Evolutionary conservation across 1,140 invertebrate genomes (phyloP), one percentile per base, ranked within the genome.

Genomic region (Pectinophora gossypiella): DNA sequence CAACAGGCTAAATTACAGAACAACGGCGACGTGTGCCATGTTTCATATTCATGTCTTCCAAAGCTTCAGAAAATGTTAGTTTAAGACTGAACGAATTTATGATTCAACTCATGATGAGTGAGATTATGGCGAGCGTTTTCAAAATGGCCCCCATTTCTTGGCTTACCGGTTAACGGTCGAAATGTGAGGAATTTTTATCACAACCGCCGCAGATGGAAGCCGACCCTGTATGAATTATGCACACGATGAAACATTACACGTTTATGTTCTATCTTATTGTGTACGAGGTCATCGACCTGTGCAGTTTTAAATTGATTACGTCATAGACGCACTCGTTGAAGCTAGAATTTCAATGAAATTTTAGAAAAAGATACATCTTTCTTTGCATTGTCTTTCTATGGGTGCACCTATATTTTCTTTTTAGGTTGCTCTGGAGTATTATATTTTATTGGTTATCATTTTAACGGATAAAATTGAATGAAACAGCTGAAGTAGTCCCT

Each of bases 141-240:
- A 51, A 32, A 62, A 62, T 62, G 54, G 44, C 40, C 46, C 48
- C 56, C 45, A 61, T 55, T 46, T 55, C 21, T 20, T 46, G 20
- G 43, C 50, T 56, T 54, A 48, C 51, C 42, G 59, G 45, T 51
- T 46, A 59, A 54, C 54, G 38, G 59, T 57, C 51, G 56, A 56
- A 64, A 71, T 72, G 66, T 62, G 42, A 58, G 65, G 70, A 75
- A 73, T 74, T 76, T 71, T 81, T 75, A 84, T 76, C 71, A 69
- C 61, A 67, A 59, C 67, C 66, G 55, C 56, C 49, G 56, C 51
- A 48, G 54, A 63, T 65, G 57, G 68, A 59, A 65, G 59, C 58
- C 64, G 59, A 65, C 48, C 57, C 59, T 62, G 48, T 63, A 76
- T 81, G 76, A 84, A 81, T 78, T 76, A 81, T 81, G 74, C 60